Conservation (phyloP, 2,888 invertebrate species). For the Hydropsyche betteni region DNA sequence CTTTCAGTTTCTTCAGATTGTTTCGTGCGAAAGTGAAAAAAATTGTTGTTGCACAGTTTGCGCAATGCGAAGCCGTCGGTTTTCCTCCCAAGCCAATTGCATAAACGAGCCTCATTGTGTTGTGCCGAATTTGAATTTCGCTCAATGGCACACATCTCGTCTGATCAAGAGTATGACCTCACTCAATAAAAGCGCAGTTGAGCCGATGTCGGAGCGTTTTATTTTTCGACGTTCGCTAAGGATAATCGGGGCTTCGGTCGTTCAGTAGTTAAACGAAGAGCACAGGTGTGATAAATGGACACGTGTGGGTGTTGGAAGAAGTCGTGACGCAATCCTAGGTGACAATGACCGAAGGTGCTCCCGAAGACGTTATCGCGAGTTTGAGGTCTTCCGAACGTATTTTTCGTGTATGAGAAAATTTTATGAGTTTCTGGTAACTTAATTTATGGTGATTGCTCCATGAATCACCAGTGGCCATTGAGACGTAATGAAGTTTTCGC, state of each 20-base stretch:
- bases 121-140: constrained; percentile 24
- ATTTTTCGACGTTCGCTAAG: background rate
- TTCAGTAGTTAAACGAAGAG: background rate
- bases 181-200: constrained; percentile 8
- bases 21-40: too few species aligned
- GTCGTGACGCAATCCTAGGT: constrained; percentile 9
- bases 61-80: background rate
- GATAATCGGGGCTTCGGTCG: background rate
- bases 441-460: too few species aligned
- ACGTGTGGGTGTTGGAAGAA: background rate
- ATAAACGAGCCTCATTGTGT: background rate
- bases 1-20: background rate
- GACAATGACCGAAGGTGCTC: constrained; percentile 2
- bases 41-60: too few species aligned
- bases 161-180: constrained; percentile 13
- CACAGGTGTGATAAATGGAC: background rate
- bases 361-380: background rate
- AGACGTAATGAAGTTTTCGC: background rate
- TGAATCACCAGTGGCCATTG: too few species aligned
- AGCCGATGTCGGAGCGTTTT: background rate
- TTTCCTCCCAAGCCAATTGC: background rate
- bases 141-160: background rate
- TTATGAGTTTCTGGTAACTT: too few species aligned
- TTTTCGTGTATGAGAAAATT: too few species aligned
- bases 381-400: too few species aligned